These are phyloP conservation scores for Philhelius pedissequus DNA, from an alignment of 2,888 invertebrate genomes.

Conservation along the genomic window DNA sequence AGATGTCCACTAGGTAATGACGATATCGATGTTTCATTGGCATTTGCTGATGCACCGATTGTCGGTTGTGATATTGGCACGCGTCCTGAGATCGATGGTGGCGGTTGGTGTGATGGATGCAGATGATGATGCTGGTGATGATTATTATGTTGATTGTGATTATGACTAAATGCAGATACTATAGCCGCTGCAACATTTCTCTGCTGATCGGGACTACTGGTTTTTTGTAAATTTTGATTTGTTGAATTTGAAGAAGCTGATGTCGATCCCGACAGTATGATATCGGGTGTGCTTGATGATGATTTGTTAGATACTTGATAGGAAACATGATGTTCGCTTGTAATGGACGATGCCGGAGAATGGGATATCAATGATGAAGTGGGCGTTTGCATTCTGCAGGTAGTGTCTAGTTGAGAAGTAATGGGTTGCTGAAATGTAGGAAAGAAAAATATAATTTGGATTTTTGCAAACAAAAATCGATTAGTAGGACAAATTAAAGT, in stretches of 20 bases:
- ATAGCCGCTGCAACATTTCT: conserved; percentile 49
- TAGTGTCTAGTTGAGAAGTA: conserved; percentile 1
- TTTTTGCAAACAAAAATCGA: too few species aligned
- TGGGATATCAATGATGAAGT: conserved; percentile 48
- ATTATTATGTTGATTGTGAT: conserved; percentile 19
- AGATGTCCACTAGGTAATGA: conserved; percentile 17
- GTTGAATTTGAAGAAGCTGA: conserved; percentile 18
- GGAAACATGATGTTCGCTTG: conserved; percentile 48
- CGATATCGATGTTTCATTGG: background rate
- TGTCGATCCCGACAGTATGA: conserved; percentile 36
- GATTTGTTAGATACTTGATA: conserved; percentile 45
- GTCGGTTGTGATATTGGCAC: conserved; percentile 1
- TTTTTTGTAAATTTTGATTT: conserved; percentile 17
- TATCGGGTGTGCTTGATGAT: conserved; percentile 50
- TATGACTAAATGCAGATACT: conserved; percentile 46
- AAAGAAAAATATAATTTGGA: background rate
- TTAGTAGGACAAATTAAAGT: too few species aligned
- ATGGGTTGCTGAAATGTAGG: conserved; percentile 17
- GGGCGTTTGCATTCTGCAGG: conserved; percentile 44
- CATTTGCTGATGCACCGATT: background rate
- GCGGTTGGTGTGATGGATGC: background rate
- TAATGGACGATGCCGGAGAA: conserved; percentile 53
- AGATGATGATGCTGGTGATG: conserved; percentile 17
- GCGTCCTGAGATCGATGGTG: background rate
- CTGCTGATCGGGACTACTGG: conserved; percentile 42